These are phyloP conservation scores for Elaeidobius kamerunicus DNA, from an alignment of 2,888 invertebrate species.

Conservation along the genomic window DNA sequence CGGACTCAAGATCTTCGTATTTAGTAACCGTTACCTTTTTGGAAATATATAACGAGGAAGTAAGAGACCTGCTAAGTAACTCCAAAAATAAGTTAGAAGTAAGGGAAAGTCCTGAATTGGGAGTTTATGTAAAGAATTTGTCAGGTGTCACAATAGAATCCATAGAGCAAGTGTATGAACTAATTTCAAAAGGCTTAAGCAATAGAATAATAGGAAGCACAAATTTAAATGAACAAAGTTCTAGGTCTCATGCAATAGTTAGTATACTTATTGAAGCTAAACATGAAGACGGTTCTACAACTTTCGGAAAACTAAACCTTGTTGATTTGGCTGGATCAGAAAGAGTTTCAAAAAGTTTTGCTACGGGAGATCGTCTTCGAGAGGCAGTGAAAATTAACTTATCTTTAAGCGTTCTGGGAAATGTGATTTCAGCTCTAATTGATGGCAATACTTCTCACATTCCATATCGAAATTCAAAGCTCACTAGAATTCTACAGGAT, in stretches of 20 bases:
- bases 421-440: conserved; percentile 94
- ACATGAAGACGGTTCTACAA: conserved; percentile 73
- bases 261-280: conserved; percentile 95
- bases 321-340: conserved; percentile 96
- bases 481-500: conserved; percentile 91
- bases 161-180: conserved; percentile 90
- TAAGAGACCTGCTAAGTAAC: conserved; percentile 75
- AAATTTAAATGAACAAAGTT: conserved; percentile 92
- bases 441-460: conserved; percentile 94
- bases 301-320: conserved; percentile 91
- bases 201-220: conserved; percentile 77
- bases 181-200: conserved; percentile 92
- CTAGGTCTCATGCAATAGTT: conserved; percentile 94
- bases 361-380: conserved; percentile 82
- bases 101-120: conserved; percentile 90
- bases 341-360: conserved; percentile 93
- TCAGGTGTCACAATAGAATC: conserved; percentile 93
- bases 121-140: conserved; percentile 94
- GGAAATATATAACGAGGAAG: conserved; percentile 98
- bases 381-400: conserved; percentile 97
- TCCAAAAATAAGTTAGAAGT: conserved; percentile 72
- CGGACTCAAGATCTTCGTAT: conserved; percentile 74
- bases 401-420: conserved; percentile 91
- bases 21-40: conserved; percentile 93
- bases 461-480: conserved; percentile 94